A percentile compares a stretch with the other conserved stretches of the same genome.
Conservation (phyloP, 2,113 vertebrate species). For the Cyprinodon variegatus region DNA sequence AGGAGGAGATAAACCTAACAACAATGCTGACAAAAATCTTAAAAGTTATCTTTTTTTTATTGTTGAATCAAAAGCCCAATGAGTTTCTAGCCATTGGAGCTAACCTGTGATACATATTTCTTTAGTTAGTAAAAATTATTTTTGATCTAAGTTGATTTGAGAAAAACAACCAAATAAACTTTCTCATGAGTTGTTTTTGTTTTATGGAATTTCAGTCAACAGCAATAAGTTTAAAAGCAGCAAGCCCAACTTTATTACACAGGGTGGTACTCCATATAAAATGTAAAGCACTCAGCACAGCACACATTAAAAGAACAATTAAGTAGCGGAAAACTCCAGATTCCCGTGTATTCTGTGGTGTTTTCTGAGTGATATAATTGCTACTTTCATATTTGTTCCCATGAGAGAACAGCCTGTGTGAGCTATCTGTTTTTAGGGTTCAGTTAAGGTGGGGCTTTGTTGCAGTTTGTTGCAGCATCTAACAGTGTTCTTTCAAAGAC, state of each 20-base stretch:
- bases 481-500: too few relatives aligned
- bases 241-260: slow-evolving; percentile 73
- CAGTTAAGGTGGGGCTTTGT: too few relatives aligned
- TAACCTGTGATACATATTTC: slow-evolving; percentile 15
- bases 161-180: slow-evolving; percentile 24
- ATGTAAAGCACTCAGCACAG: slow-evolving; percentile 52
- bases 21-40: slow-evolving; percentile 5
- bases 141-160: slow-evolving; percentile 28
- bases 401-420: background rate
- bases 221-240: slow-evolving; percentile 57
- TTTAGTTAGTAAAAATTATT: slow-evolving; percentile 58
- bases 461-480: too few relatives aligned
- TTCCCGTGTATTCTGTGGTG: slow-evolving; percentile 60
- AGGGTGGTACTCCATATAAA: slow-evolving; percentile 78
- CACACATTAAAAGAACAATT: slow-evolving; percentile 52
- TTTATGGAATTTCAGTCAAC: slow-evolving; percentile 65
- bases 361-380: slow-evolving; percentile 24
- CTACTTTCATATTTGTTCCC: slow-evolving; percentile 7
- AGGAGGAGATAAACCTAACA: slow-evolving; percentile 27
- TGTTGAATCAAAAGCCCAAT: slow-evolving; percentile 2
- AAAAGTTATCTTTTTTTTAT: background rate
- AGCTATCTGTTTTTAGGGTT: background rate
- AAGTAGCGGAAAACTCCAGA: slow-evolving; percentile 47
- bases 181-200: slow-evolving; percentile 41
- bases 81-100: background rate